Evolutionary conservation across 2,797 vertebrate species (phyloP), one percentile per base, ranked within the genome.

Genomic region (Tokudaia muenninki): DNA sequence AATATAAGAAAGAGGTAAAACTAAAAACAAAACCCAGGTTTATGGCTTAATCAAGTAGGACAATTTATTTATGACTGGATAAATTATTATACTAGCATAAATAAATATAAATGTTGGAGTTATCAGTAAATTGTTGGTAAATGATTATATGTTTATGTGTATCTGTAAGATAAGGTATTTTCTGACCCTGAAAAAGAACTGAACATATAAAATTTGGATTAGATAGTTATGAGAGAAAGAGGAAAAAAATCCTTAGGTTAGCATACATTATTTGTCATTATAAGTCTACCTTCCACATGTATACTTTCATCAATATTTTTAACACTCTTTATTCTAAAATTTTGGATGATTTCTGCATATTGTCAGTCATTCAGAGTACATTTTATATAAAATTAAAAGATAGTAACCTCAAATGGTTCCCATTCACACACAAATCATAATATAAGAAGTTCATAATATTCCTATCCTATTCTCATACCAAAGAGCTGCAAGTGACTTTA

Each of bases 341-440:
- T 78, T 22, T 65, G 34, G 50, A 79, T 67, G 77, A 81, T 94
- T 92, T 92, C 31, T 95, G 16, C 6, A 47, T 90, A 55, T 47
- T 41, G 44, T 96, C 90, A 21, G 50, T 81, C 12, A 89, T 75
- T 83, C 52, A 90, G 50, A 59, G 94, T 0, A 90, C 2, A 83
- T 1, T 52, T 95, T 90, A 26, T 59, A 50, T 59, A 94, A 82
- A 94, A 86, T 21, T 61, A 90, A 94, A 81, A 1, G 57, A 16
- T 29, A 24, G 2, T 75, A 88, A 67, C 1, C 61, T 86, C 5
- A 84, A 90, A 81, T 90, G 63, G 47, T 83, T 92, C 8, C 77
- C 2, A 55, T 37, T 63, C 10, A 55, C 8, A 87, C 22, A 83
- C 8, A 95, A 91, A 86, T 74, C 78, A 50, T 10, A 87, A 9